Base-by-base conservation (phyloP, 2,797 vertebrate species). In the Poliocrania exsul region DNA sequence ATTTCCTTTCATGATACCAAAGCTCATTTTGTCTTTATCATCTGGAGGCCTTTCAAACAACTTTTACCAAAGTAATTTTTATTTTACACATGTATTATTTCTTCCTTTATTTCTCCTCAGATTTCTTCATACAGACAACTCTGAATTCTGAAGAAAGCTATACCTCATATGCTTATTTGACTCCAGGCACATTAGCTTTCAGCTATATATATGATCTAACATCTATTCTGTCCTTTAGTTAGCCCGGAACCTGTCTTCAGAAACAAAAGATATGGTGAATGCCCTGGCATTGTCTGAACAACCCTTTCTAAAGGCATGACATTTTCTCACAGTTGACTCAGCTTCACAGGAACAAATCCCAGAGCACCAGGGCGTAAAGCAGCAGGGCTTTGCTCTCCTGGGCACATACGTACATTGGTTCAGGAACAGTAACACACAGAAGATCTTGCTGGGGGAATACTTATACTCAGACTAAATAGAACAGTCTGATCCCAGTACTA, bases 381-480 rank as follows among this genome's bases (percentile, higher is more conserved):
- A 92, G 21, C 24, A 57, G 66, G 26, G 58, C 2, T 88, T 83
- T 65, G 17, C 17, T 84, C 62, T 73, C 65, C 31, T 6, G 9
- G 42, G 70, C 9, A 51, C 47, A 16, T 31, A 44, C 0, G 0
- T 28, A 29, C 50, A 6, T 23, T 50, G 3, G 25, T 50, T 84
- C 2, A 3, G 83, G 62, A 50, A 81, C 46, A 88, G 44, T 16
- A 79, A 33, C 9, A 54, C 82, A 56, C 71, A 84, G 65, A 50
- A 50, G 54, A 16, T 26, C 11, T 81, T 92, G 73, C 51, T 81
- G 16, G 79, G 90, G 88, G 90, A 92, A 86, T 88, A 84, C 33
- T 78, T 81, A 31, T 26, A 28, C 37, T 51, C 77, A 75, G 46
- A n/a, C 67, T 72, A 54, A 84, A 47, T 88, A 50, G 72, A 93